Conservation (phyloP, 2,113 vertebrate species). For the Equus przewalskii region DNA sequence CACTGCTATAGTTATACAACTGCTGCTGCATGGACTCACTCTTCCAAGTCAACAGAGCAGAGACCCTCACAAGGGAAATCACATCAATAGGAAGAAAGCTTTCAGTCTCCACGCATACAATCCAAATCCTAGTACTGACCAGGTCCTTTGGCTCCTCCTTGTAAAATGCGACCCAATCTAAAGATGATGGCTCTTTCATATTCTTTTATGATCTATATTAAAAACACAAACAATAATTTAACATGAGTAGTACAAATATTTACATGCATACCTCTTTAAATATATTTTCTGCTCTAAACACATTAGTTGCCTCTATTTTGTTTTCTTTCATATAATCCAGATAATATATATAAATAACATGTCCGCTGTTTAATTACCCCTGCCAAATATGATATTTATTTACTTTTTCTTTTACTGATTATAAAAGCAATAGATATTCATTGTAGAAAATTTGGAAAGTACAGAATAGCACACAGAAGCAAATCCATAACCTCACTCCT, state of each 20-base stretch:
- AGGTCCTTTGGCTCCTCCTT: conserved; percentile 96
- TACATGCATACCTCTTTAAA: background rate
- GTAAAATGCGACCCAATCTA: conserved; percentile 94
- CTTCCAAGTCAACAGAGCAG: background rate
- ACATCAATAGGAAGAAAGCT: background rate
- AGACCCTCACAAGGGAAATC: background rate
- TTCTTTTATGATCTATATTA: conserved; percentile 95
- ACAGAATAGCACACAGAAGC: background rate
- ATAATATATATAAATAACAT: background rate
- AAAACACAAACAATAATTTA: background rate
- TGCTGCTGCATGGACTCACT: background rate
- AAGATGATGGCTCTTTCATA: conserved; percentile 98
- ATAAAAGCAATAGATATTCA: conserved; percentile 30
- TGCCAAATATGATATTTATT: background rate
- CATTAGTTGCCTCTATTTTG: background rate
- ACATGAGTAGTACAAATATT: background rate
- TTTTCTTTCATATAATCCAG: background rate
- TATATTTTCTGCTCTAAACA: background rate
- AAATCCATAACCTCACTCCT: background rate
- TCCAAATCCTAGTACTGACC: conserved; percentile 86
- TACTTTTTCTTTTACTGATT: background rate
- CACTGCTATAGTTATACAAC: background rate
- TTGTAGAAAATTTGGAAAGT: background rate
- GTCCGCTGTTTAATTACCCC: background rate
- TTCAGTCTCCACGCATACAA: background rate